phyloP scores from a whole-genome alignment of 2,113 vertebrate genomes.

The Mixornis gularis region DNA sequence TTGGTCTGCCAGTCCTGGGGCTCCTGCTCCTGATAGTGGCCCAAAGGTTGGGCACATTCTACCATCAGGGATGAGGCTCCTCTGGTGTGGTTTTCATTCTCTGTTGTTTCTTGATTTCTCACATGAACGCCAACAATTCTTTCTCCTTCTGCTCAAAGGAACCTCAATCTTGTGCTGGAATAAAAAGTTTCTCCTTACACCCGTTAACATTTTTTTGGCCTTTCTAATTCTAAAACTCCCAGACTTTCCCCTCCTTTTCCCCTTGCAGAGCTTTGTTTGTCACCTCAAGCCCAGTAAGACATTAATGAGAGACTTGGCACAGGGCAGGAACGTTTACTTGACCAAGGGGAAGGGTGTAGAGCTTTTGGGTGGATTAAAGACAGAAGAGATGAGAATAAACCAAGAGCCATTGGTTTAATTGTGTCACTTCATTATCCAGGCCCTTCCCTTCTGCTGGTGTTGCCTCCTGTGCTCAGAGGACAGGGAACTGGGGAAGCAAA shows the following conservation, averaged over 20 bases:
- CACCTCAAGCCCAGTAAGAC: neutral
- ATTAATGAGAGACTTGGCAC: neutral
- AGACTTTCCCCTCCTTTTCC: neutral
- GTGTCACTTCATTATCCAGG: neutral
- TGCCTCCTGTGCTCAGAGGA: neutral
- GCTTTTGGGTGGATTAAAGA: neutral
- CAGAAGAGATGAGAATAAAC: neutral
- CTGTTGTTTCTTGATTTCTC: neutral
- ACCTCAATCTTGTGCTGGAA: neutral
- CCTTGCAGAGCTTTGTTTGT: neutral
- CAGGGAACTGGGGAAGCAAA: neutral
- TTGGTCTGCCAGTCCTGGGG: neutral
- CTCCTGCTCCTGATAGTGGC: neutral
- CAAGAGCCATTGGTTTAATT: neutral
- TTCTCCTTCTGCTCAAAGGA: neutral
- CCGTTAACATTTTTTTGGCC: neutral
- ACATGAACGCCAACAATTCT: neutral
- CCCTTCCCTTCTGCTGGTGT: neutral
- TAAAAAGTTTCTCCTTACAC: neutral
- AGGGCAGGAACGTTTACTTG: neutral
- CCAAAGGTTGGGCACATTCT: neutral
- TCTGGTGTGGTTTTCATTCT: neutral
- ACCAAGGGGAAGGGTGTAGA: neutral
- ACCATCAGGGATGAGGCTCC: neutral
- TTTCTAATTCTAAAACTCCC: neutral